phyloP scores from a whole-genome alignment of 1,140 invertebrate genomes.

The Spodoptera frugiperda region DNA sequence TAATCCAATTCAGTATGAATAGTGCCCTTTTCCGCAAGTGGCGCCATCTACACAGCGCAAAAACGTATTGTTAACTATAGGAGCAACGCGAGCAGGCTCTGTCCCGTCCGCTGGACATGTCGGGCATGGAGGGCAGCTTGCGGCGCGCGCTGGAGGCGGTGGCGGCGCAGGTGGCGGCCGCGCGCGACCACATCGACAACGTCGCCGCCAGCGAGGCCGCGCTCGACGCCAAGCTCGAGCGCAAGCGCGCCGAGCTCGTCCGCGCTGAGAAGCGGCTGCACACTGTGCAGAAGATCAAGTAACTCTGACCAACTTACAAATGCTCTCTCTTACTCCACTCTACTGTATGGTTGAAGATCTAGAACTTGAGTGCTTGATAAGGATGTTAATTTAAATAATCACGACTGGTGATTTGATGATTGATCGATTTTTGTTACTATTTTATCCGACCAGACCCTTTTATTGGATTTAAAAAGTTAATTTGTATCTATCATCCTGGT shows the following conservation, averaged over 20 bases:
- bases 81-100: constrained; percentile 83
- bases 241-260: constrained; percentile 95
- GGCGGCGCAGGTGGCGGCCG: constrained; percentile 90
- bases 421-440: too few relatives aligned
- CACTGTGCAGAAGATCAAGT: constrained; percentile 97
- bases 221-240: constrained; percentile 96
- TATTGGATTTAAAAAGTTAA: not conserved
- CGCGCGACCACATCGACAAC: constrained; percentile 92
- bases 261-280: constrained; percentile 96
- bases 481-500: not conserved
- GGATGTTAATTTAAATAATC: too few relatives aligned
- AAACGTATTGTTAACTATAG: constrained; percentile 57
- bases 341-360: not conserved
- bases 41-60: too few relatives aligned
- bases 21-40: too few relatives aligned
- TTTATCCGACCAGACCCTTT: too few relatives aligned
- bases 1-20: too few relatives aligned
- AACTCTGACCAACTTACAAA: constrained; percentile 43
- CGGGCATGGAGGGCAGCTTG: constrained; percentile 92
- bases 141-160: constrained; percentile 90
- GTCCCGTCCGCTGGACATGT: constrained; percentile 92
- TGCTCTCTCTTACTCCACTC: not conserved
- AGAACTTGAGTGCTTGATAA: too few relatives aligned
- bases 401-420: too few relatives aligned
- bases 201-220: constrained; percentile 94